Evolutionary conservation across 2,113 vertebrate species (phyloP).

Genomic region (Tragulus kanchil): DNA sequence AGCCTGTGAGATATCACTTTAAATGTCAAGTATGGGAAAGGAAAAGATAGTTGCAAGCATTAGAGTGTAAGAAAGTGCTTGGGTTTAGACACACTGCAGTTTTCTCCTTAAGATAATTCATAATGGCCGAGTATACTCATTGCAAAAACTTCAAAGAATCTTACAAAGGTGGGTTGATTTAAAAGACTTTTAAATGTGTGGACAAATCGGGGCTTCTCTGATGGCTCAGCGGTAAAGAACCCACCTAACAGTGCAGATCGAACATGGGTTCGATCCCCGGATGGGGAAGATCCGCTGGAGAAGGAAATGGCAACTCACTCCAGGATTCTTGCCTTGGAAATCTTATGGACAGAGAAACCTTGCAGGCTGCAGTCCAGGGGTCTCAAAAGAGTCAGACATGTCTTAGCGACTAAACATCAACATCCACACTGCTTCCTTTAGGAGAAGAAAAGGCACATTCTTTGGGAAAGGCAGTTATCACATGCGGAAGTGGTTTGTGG

Average conservation of each 20-base stretch:
- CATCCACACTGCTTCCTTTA: too few species aligned
- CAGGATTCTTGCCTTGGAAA: background rate
- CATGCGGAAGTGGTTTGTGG: background rate
- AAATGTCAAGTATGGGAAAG: constrained; percentile 70
- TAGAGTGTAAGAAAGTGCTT: constrained; percentile 7
- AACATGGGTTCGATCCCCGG: background rate
- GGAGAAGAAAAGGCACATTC: background rate
- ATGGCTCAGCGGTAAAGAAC: background rate
- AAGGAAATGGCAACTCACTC: background rate
- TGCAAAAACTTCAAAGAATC: background rate
- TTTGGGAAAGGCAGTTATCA: background rate
- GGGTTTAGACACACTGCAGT: constrained; percentile 39
- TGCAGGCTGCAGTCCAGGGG: background rate
- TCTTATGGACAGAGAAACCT: background rate
- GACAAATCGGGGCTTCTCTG: background rate
- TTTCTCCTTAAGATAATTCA: constrained; percentile 58
- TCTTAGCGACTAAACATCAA: background rate
- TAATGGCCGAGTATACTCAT: constrained; percentile 2
- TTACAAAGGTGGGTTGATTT: constrained; percentile 47
- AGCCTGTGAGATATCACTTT: constrained; percentile 52
- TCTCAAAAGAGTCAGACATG: background rate
- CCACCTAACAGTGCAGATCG: background rate
- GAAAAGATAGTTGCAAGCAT: constrained; percentile 32
- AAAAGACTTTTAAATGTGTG: constrained; percentile 8
- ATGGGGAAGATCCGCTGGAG: background rate